A percentile compares a stretch with the other conserved stretches of the same genome.
phyloP scores from a whole-genome alignment of 2,888 invertebrate genomes.

The Theristus sp. region DNA sequence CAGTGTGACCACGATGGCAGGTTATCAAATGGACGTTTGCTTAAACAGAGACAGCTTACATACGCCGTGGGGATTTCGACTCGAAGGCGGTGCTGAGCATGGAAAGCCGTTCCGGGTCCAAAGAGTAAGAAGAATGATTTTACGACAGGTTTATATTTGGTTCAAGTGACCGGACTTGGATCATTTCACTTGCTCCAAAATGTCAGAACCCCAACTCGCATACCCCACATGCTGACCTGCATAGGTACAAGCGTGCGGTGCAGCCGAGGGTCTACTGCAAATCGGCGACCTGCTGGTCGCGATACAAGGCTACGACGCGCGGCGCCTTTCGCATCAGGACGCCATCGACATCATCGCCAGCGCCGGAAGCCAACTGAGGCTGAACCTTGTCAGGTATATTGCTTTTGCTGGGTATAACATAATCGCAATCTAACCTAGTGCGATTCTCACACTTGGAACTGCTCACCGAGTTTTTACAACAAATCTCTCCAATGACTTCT shows the following conservation, averaged over 20 bases:
- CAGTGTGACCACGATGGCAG: not conserved
- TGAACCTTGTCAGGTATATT: not conserved
- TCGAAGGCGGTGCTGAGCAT: conserved; percentile 81
- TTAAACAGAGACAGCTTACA: conserved; percentile 50
- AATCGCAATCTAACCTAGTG: too few relatives aligned
- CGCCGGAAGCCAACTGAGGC: conserved; percentile 45
- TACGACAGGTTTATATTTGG: too few relatives aligned
- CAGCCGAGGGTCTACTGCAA: conserved; percentile 69
- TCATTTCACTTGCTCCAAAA: too few relatives aligned
- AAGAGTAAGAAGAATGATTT: conserved; percentile 70
- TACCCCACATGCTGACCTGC: too few relatives aligned
- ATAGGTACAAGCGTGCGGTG: conserved; percentile 79
- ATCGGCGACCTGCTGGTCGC: conserved; percentile 77
- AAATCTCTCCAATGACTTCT: too few relatives aligned
- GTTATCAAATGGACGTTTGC: not conserved
- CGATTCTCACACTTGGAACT: too few relatives aligned
- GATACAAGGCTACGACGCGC: conserved; percentile 68
- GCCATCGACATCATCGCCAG: conserved; percentile 81
- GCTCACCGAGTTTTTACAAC: too few relatives aligned
- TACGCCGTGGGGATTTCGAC: conserved; percentile 65
- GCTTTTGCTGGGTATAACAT: not conserved
- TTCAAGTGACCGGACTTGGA: too few relatives aligned
- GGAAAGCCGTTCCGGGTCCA: conserved; percentile 71
- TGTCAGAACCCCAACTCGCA: too few relatives aligned
- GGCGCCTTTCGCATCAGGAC: conserved; percentile 72